These are phyloP conservation scores for Calephelis virginiensis DNA, from an alignment of 1,140 invertebrate species.

Conservation along the genomic window DNA sequence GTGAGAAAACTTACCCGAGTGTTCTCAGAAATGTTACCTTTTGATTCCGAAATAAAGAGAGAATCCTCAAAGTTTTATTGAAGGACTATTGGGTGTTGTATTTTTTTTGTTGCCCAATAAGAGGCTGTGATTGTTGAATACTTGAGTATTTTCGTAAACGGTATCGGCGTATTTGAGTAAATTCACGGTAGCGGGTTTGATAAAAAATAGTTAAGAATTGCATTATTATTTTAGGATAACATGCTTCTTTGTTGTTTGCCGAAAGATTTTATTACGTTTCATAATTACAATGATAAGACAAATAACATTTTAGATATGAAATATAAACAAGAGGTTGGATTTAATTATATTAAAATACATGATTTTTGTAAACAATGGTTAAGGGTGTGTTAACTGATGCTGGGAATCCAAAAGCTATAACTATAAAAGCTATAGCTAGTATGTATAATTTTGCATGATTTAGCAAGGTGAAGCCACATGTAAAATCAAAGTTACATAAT, in stretches of 20 bases:
- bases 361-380: no score
- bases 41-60: constrained; percentile 61
- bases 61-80: constrained; percentile 64
- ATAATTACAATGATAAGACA: no score
- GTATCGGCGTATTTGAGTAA: constrained; percentile 41
- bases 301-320: no score
- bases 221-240: constrained; percentile 39
- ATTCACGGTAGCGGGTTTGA: constrained; percentile 41
- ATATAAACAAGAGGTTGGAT: no score
- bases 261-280: not conserved
- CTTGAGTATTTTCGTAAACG: constrained; percentile 47
- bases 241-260: constrained; percentile 1
- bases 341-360: no score
- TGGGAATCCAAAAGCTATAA: no score
- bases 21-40: constrained; percentile 54
- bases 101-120: constrained; percentile 57
- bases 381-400: no score
- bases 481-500: no score
- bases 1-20: constrained; percentile 56
- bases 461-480: no score
- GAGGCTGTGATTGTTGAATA: constrained; percentile 33
- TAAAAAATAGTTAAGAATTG: constrained; percentile 33
- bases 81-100: constrained; percentile 58
- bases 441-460: no score
- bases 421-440: no score